These are phyloP conservation scores for Pitangus sulphuratus DNA, from an alignment of 2,797 vertebrate species.

Conservation along the genomic window DNA sequence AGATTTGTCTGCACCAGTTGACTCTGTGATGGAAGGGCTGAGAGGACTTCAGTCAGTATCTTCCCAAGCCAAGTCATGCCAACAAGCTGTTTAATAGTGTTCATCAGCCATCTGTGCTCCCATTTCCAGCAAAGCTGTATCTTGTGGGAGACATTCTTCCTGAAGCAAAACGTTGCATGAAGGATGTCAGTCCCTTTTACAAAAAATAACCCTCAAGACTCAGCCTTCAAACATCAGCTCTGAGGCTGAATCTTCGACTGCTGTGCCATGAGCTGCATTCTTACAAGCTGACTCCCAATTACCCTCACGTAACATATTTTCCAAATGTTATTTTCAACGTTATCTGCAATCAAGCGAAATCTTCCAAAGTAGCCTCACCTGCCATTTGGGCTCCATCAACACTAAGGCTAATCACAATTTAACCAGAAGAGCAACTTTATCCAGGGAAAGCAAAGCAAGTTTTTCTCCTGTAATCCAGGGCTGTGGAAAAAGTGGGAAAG, in stretches of 20 bases:
- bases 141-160: not conserved
- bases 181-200: not conserved
- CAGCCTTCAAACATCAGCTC: not conserved
- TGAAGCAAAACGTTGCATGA: not conserved
- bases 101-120: not conserved
- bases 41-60: not conserved
- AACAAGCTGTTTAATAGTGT: not conserved
- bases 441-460: not conserved
- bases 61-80: not conserved
- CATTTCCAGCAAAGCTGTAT: not conserved
- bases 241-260: not conserved
- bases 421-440: not conserved
- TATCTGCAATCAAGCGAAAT: not conserved
- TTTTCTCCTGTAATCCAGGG: not conserved
- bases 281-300: not conserved
- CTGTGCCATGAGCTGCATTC: not conserved
- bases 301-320: not conserved
- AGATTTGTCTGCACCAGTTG: not conserved
- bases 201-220: not conserved
- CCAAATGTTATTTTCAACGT: not conserved
- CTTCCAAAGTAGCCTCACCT: not conserved
- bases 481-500: not conserved
- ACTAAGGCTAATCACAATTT: not conserved
- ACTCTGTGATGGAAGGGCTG: not conserved
- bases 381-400: not conserved